phyloP scores from a whole-genome alignment of 2,888 invertebrate genomes.

The Tipula helvola region DNA sequence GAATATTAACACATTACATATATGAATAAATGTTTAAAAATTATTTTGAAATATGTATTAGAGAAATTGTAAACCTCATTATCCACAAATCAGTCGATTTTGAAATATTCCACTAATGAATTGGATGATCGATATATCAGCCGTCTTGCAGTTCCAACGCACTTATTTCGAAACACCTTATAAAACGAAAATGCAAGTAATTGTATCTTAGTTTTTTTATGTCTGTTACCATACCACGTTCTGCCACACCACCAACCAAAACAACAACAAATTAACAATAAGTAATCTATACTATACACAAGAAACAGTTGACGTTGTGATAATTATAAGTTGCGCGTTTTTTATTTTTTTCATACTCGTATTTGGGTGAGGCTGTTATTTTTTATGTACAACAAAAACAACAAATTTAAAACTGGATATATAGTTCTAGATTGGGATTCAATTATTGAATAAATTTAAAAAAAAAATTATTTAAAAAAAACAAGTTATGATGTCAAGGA shows the following conservation, averaged over 20 bases:
- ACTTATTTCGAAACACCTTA: neutral
- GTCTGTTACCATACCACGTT: neutral
- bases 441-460: neutral
- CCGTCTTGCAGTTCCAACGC: too few relatives aligned
- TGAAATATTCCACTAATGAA: too few relatives aligned
- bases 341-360: neutral
- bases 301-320: neutral
- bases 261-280: neutral
- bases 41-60: too few relatives aligned
- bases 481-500: conserved; percentile 4
- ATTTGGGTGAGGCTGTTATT: neutral
- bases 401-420: neutral
- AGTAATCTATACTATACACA: neutral
- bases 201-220: neutral
- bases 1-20: too few relatives aligned
- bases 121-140: too few relatives aligned
- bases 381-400: neutral
- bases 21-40: too few relatives aligned
- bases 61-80: too few relatives aligned
- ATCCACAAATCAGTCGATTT: too few relatives aligned
- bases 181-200: neutral
- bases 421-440: neutral
- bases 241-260: neutral
- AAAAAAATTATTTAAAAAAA: neutral
- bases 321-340: neutral